These are phyloP conservation scores for Poeciliopsis paucimaculata DNA, from an alignment of 2,797 vertebrate genomes.

Conservation along the genomic window DNA sequence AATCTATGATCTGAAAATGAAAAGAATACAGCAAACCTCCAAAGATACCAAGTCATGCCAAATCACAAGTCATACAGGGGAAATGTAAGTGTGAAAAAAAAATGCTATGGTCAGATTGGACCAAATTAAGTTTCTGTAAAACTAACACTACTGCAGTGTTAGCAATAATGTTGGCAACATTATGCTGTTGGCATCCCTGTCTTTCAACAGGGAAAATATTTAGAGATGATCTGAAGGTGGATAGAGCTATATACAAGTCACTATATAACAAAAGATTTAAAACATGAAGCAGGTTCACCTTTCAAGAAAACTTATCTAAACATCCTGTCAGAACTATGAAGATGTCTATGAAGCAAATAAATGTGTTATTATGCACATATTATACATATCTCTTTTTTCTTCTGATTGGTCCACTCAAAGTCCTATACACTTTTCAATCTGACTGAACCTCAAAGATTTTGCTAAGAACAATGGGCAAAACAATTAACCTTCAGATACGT, in stretches of 20 bases:
- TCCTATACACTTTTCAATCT: neutral
- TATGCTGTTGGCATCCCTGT: neutral
- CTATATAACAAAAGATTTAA: too few relatives aligned
- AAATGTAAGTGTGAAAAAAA: neutral
- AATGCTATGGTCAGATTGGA: neutral
- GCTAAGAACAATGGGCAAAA: neutral
- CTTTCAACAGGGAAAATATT: too few relatives aligned
- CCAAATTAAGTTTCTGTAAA: neutral
- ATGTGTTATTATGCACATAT: neutral
- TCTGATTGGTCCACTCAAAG: neutral
- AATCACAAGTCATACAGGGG: neutral
- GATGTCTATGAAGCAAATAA: neutral
- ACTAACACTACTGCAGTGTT: neutral
- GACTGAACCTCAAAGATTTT: neutral
- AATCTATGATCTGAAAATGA: neutral
- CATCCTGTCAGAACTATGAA: too few relatives aligned
- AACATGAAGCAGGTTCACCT: too few relatives aligned
- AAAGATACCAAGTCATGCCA: neutral
- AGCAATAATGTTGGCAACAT: neutral
- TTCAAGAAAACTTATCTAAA: too few relatives aligned
- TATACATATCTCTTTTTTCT: neutral
- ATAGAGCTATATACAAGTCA: too few relatives aligned
- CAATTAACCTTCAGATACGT: too few relatives aligned
- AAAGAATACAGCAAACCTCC: neutral
- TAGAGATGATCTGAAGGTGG: too few relatives aligned